phyloP scores from a whole-genome alignment of 2,888 invertebrate genomes.

The Caenorhabditis plicata region DNA sequence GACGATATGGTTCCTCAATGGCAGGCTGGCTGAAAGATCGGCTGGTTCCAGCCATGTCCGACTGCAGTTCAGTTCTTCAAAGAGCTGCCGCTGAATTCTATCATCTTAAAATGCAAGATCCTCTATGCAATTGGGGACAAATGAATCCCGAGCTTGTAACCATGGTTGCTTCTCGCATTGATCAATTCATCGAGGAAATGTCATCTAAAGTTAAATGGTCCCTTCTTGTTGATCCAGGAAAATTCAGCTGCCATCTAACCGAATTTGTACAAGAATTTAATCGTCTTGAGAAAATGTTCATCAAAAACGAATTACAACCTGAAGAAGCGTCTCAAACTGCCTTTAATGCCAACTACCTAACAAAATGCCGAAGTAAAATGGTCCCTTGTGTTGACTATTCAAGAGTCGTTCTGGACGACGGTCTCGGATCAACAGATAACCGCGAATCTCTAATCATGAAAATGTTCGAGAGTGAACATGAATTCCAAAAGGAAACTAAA shows the following conservation, averaged over 20 bases:
- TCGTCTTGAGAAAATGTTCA: conserved; percentile 54
- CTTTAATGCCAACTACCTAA: conserved; percentile 54
- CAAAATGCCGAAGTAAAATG: conserved; percentile 53
- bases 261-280: conserved; percentile 55
- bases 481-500: conserved; percentile 7
- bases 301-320: conserved; percentile 41
- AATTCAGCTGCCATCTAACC: conserved; percentile 54
- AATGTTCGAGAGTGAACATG: conserved; percentile 28
- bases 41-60: conserved; percentile 44
- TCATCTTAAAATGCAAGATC: conserved; percentile 36
- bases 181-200: conserved; percentile 41
- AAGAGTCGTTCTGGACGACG: conserved; percentile 37
- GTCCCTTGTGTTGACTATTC: conserved; percentile 38
- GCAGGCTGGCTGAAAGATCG: conserved; percentile 47
- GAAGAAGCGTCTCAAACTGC: conserved; percentile 51
- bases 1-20: conserved; percentile 44
- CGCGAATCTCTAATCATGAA: conserved; percentile 13
- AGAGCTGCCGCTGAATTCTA: conserved; percentile 44
- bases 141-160: conserved; percentile 33
- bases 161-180: conserved; percentile 40
- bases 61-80: conserved; percentile 44
- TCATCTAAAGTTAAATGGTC: conserved; percentile 50
- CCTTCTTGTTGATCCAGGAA: conserved; percentile 57
- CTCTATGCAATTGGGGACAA: conserved; percentile 46
- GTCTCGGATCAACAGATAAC: conserved; percentile 24